Conservation (phyloP, 2,888 invertebrate species). For the Phytoseiulus persimilis region DNA sequence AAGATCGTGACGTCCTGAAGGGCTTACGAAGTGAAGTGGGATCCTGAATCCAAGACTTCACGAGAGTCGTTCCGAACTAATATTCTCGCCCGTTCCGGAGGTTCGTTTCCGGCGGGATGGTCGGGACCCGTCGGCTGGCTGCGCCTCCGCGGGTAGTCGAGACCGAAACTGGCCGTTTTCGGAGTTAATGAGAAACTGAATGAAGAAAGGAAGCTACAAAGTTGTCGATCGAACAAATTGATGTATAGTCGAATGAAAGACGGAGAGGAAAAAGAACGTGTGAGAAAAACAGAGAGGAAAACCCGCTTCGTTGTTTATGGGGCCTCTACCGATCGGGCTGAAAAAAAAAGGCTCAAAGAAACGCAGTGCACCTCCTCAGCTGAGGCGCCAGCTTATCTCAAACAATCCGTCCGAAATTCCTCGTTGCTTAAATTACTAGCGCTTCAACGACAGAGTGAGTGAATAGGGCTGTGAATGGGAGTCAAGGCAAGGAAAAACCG, state of each 20-base stretch:
- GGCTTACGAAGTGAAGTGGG: background rate
- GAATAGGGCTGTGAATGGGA: background rate
- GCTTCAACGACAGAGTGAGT: background rate
- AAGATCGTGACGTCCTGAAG: background rate
- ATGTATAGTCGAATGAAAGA: background rate
- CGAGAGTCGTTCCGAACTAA: no score
- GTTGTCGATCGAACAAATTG: conserved; percentile 5
- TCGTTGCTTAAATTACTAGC: background rate
- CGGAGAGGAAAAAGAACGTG: background rate
- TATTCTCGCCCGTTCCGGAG: no score
- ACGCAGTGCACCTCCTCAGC: background rate
- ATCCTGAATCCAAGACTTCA: no score
- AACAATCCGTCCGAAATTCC: background rate
- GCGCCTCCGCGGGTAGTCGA: background rate
- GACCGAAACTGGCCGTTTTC: background rate
- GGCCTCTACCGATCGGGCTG: background rate
- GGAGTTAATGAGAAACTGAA: background rate
- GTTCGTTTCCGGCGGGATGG: no score
- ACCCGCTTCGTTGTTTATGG: background rate
- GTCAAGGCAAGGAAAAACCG: background rate
- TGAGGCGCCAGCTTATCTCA: background rate
- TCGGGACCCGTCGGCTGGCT: background rate
- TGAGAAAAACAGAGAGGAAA: background rate
- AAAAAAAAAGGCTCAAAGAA: background rate
- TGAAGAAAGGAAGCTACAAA: background rate